Percentiles rank a stretch among this genome's conserved stretches.
Conservation (phyloP, 2,888 invertebrate species). For the Andrena bucephala region DNA sequence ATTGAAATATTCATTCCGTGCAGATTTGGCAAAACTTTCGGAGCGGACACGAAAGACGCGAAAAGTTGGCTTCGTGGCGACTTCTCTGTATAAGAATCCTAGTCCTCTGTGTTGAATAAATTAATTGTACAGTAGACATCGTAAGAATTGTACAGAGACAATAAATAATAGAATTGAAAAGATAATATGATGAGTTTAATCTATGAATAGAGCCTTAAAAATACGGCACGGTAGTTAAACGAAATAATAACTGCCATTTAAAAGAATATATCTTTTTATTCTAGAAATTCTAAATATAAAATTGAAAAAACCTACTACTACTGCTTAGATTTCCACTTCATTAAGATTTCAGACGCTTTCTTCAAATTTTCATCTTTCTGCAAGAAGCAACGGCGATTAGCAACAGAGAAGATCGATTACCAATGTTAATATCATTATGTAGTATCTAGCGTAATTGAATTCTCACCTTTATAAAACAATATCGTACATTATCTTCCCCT, state of each 20-base stretch:
- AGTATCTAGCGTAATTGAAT: neutral
- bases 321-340: constrained; percentile 81
- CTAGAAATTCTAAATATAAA: neutral
- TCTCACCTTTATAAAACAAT: constrained; percentile 96
- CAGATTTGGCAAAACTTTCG: constrained; percentile 92
- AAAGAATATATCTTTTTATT: neutral
- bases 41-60: constrained; percentile 90
- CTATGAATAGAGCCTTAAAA: neutral
- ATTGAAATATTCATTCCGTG: constrained; percentile 46
- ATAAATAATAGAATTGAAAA: neutral
- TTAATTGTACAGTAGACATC: neutral
- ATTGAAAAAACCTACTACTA: constrained; percentile 1
- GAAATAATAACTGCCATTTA: neutral
- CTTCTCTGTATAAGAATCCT: constrained; percentile 76
- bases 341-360: constrained; percentile 81
- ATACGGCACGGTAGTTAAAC: neutral
- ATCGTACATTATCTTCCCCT: constrained; percentile 94
- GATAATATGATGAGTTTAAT: neutral
- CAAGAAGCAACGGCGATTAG: constrained; percentile 61
- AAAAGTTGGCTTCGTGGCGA: constrained; percentile 91
- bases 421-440: neutral
- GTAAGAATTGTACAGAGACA: neutral
- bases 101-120: neutral
- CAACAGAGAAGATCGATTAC: constrained; percentile 19
- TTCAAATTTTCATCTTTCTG: constrained; percentile 89